Evolutionary conservation across 2,113 vertebrate species (phyloP).

Genomic region (Lampris incognitus): DNA sequence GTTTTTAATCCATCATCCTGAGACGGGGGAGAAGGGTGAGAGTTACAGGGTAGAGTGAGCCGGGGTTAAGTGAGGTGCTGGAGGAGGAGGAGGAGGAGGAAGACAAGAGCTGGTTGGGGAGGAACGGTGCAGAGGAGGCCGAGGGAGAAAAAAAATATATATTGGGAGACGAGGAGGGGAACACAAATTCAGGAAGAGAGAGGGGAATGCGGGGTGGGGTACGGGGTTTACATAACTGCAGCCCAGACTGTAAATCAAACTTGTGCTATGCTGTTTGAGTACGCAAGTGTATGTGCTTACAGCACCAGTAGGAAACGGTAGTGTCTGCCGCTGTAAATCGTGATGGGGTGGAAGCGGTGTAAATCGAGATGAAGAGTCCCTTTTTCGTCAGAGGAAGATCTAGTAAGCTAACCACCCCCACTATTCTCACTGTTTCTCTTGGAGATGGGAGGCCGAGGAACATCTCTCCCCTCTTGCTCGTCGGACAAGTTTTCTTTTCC

Average conservation of each 20-base stretch:
- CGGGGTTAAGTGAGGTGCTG: constrained; percentile 35
- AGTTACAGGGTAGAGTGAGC: constrained; percentile 22
- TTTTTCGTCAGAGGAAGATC: constrained; percentile 21
- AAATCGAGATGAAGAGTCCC: constrained; percentile 33
- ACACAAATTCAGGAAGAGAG: not conserved
- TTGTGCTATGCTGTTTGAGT: not conserved
- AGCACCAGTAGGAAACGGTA: constrained; percentile 51
- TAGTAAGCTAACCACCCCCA: constrained; percentile 14
- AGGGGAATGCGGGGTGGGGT: not conserved
- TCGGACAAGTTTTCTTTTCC: constrained; percentile 67
- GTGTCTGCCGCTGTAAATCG: constrained; percentile 22
- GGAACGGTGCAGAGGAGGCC: not conserved
- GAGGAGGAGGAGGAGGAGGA: constrained; percentile 17
- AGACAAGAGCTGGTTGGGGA: not conserved
- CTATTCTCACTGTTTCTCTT: constrained; percentile 57
- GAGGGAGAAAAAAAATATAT: not conserved
- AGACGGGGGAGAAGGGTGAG: constrained; percentile 12
- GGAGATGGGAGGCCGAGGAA: constrained; percentile 67
- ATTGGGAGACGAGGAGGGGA: not conserved
- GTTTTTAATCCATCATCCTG: constrained; percentile 59
- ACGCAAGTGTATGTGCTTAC: constrained; percentile 3
- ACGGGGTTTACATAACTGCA: constrained; percentile 26
- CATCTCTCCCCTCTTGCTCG: constrained; percentile 39
- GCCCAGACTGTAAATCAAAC: constrained; percentile 11
- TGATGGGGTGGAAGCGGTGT: constrained; percentile 12